Conservation (phyloP, 2,113 vertebrate species). For the Melospiza melodia region DNA sequence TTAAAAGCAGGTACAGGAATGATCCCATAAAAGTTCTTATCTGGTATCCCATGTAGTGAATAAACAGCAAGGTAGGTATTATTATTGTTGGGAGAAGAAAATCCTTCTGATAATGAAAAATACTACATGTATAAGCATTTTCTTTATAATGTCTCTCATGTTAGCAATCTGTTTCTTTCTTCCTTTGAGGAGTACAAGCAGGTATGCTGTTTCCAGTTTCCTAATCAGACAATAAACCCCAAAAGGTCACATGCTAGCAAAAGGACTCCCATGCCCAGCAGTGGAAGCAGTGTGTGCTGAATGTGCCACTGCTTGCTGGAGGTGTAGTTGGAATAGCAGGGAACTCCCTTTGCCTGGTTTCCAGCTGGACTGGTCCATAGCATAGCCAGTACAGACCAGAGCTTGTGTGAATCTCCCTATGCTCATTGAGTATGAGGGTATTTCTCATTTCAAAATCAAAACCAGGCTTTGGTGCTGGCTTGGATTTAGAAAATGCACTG, state of each 20-base stretch:
- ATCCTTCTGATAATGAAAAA: neutral
- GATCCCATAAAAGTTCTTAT: neutral
- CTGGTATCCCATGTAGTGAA: neutral
- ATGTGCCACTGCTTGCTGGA: neutral
- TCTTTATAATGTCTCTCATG: neutral
- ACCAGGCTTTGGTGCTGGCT: neutral
- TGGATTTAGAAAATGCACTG: neutral
- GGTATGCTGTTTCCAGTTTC: neutral
- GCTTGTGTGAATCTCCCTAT: neutral
- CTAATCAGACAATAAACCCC: neutral
- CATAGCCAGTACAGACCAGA: neutral
- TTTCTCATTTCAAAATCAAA: neutral
- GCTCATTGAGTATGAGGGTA: neutral
- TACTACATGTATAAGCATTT: neutral
- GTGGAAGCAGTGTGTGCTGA: too few relatives aligned
- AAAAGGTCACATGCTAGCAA: neutral
- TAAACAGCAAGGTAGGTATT: neutral
- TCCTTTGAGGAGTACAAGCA: neutral
- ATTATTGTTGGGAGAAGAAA: neutral
- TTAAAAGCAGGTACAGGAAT: neutral
- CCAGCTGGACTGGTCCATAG: neutral
- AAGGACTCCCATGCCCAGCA: neutral
- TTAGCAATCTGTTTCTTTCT: neutral
- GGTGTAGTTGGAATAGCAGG: neutral
- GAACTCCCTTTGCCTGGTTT: neutral